These are phyloP conservation scores for Ammodytes dubius DNA, from an alignment of 2,113 vertebrate species.

Conservation along the genomic window DNA sequence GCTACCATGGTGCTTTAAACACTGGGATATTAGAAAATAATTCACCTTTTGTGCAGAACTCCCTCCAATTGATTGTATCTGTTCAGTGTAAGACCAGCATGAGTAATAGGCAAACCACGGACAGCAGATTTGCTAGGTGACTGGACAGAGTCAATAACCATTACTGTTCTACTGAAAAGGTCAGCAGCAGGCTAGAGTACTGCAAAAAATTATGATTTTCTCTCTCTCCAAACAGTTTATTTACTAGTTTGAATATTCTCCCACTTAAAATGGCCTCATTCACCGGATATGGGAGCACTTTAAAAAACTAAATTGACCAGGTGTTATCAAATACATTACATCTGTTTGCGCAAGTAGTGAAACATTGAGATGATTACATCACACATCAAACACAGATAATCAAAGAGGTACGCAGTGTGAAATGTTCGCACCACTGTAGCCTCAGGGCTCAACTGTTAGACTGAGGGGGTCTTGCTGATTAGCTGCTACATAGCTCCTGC, in stretches of 20 bases:
- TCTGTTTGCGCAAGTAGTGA: conserved; percentile 1
- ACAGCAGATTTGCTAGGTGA: conserved; percentile 8
- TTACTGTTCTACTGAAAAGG: conserved; percentile 13
- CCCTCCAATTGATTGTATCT: conserved; percentile 18
- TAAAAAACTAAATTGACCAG: conserved; percentile 3
- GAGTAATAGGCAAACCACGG: background rate
- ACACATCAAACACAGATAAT: background rate
- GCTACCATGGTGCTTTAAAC: conserved; percentile 7
- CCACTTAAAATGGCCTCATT: background rate
- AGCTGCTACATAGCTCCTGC: background rate
- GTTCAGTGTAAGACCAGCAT: background rate
- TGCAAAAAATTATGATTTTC: background rate
- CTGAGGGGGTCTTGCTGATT: background rate
- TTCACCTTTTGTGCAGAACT: conserved; percentile 13
- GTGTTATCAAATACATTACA: conserved; percentile 20
- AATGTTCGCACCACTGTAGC: background rate
- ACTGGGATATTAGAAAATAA: conserved; percentile 18
- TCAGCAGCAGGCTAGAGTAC: conserved; percentile 14
- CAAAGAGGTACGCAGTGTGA: background rate
- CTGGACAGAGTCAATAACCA: conserved; percentile 22
- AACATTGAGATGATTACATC: background rate
- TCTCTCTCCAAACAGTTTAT: background rate
- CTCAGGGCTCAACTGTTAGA: background rate
- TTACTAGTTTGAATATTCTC: conserved; percentile 13
- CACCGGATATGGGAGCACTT: background rate